phyloP scores from a whole-genome alignment of 1,140 invertebrate species.

The Aphidius gifuensis region DNA sequence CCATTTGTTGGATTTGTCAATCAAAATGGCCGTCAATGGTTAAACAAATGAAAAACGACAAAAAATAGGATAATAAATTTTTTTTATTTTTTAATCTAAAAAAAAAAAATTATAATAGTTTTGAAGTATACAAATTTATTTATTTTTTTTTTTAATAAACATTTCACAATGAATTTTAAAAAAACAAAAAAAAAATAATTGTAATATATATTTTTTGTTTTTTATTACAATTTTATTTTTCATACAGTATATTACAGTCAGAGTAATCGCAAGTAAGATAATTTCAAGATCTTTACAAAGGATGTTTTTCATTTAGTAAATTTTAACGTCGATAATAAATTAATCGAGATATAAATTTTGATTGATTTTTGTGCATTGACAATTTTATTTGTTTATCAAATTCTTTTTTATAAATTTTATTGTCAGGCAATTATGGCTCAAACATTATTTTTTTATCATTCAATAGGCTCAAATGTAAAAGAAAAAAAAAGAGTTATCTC shows the following conservation, averaged over 20 bases:
- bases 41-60: no score
- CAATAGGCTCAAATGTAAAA: no score
- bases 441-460: slow-evolving; percentile 21
- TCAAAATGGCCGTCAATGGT: no score
- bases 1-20: no score
- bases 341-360: background rate
- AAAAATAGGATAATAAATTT: no score
- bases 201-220: background rate
- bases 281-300: background rate
- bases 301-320: no score
- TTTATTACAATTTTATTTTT: slow-evolving; percentile 44
- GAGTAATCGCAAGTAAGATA: slow-evolving; percentile 40
- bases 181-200: no score
- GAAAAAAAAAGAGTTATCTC: no score
- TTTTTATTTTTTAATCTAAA: no score
- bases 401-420: slow-evolving; percentile 30
- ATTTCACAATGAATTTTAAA: background rate
- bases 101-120: no score
- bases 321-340: background rate
- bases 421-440: slow-evolving; percentile 35
- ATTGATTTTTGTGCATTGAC: background rate
- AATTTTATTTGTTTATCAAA: background rate
- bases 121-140: background rate
- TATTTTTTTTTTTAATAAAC: slow-evolving; percentile 25
- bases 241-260: slow-evolving; percentile 44